These are phyloP conservation scores for Orchestia grillus DNA, from an alignment of 1,140 invertebrate species.

Conservation along the genomic window DNA sequence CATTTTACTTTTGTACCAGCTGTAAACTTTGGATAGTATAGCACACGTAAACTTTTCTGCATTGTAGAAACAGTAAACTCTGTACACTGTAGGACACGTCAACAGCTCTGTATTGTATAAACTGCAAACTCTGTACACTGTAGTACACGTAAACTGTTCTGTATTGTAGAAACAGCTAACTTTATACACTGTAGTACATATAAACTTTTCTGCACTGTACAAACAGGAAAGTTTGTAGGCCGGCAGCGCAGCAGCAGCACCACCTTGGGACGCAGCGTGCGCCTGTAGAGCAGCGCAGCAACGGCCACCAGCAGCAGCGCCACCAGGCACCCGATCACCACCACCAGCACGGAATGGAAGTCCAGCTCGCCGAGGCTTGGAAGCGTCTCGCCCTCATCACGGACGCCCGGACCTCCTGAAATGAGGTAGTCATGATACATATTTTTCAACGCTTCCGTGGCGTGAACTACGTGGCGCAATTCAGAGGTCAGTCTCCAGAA, in stretches of 20 bases:
- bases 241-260: neutral
- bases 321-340: slow-evolving; percentile 71
- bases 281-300: slow-evolving; percentile 69
- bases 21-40: no score
- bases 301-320: slow-evolving; percentile 71
- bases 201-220: no score
- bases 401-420: neutral
- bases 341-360: slow-evolving; percentile 69
- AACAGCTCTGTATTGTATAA: no score
- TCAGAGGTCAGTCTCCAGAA: neutral
- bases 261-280: neutral
- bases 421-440: neutral
- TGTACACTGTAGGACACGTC: no score
- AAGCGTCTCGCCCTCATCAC: neutral
- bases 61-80: no score
- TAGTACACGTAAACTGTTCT: no score
- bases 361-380: slow-evolving; percentile 68
- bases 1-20: no score
- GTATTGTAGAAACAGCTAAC: no score
- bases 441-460: neutral
- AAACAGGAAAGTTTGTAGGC: no score
- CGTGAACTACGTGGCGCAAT: neutral
- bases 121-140: no score
- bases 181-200: no score
- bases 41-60: no score